These are phyloP conservation scores for Chrysotoxum bicinctum DNA, from an alignment of 2,888 invertebrate genomes.

Conservation along the genomic window DNA sequence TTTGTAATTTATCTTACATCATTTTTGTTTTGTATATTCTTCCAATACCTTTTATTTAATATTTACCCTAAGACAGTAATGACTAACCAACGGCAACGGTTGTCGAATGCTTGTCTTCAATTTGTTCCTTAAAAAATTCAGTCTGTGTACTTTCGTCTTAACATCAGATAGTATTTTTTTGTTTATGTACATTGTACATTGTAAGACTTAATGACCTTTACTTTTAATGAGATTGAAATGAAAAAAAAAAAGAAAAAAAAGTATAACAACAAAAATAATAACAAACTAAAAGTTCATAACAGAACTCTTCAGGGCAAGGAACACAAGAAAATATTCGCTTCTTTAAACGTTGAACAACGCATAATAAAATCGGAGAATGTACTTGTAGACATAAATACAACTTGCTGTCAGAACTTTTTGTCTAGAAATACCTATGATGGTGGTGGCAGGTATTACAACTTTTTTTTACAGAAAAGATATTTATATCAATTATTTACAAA, in stretches of 20 bases:
- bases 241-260: not conserved
- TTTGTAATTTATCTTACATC: no score
- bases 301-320: conserved; percentile 1
- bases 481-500: not conserved
- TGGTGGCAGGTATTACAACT: not conserved
- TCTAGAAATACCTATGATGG: not conserved
- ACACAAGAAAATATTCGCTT: not conserved
- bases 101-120: no score
- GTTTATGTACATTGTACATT: not conserved
- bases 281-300: not conserved
- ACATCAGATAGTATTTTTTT: not conserved
- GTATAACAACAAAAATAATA: not conserved
- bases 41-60: no score
- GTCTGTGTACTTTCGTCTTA: no score
- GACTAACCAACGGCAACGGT: no score
- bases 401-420: not conserved
- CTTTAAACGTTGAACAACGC: not conserved
- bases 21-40: no score
- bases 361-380: not conserved
- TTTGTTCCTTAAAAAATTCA: no score
- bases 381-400: not conserved
- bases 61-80: no score
- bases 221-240: not conserved
- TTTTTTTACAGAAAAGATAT: not conserved
- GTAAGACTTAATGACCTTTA: not conserved